phyloP scores from a whole-genome alignment of 2,113 vertebrate genomes.

The Tursiops truncatus region DNA sequence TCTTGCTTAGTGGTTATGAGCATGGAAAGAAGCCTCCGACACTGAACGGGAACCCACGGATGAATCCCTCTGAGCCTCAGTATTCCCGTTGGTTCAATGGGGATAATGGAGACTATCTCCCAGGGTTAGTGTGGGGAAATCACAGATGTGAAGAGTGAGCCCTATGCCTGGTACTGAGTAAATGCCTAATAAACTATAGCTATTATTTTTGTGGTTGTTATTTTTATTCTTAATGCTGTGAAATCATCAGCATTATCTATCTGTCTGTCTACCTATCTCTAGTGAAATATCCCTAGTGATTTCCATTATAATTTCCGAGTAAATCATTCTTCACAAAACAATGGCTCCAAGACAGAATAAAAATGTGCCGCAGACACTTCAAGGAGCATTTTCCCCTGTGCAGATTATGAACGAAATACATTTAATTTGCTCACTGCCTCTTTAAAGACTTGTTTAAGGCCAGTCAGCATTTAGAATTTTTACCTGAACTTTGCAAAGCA shows the following conservation, averaged over 20 bases:
- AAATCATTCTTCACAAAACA: background rate
- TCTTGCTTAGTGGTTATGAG: background rate
- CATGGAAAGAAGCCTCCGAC: background rate
- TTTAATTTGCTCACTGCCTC: background rate
- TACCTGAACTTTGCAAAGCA: constrained; percentile 18
- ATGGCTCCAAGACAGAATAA: background rate
- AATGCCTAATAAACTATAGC: background rate
- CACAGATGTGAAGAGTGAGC: background rate
- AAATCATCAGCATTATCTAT: background rate
- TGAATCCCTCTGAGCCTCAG: background rate
- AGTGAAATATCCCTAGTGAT: background rate
- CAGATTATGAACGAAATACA: background rate
- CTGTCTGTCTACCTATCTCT: background rate
- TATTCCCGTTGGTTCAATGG: background rate
- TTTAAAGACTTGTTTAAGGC: constrained; percentile 39
- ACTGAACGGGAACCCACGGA: rapidly evolving
- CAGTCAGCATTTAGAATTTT: constrained; percentile 20
- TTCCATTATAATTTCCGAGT: background rate
- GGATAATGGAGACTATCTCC: background rate
- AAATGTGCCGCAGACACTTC: background rate
- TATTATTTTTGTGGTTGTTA: background rate
- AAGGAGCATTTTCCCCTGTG: background rate
- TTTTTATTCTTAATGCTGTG: constrained; percentile 20
- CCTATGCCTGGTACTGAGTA: background rate
- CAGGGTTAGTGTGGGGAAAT: background rate